Conservation (phyloP, 2,113 vertebrate species). For the Haliaeetus leucogaster region DNA sequence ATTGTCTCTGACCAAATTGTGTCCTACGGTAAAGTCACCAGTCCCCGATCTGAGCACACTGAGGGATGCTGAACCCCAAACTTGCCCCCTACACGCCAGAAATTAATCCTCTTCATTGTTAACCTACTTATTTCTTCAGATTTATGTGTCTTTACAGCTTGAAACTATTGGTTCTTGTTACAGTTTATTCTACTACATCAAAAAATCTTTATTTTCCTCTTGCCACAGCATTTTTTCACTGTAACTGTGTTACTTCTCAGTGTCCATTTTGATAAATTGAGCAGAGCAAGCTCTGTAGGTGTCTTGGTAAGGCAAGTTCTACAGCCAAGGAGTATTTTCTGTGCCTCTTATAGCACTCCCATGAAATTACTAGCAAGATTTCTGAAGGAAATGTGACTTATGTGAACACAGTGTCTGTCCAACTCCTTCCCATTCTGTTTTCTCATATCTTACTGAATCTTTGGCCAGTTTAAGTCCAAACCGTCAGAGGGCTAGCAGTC, state of each 20-base stretch:
- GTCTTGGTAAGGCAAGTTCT: background rate
- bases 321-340: background rate
- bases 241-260: background rate
- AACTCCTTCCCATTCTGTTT: background rate
- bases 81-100: background rate
- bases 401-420: background rate
- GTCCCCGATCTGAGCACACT: background rate
- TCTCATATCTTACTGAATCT: background rate
- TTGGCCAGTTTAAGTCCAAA: background rate
- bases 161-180: background rate
- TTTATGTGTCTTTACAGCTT: background rate
- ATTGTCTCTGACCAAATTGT: background rate
- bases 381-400: background rate
- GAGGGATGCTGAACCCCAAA: background rate
- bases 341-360: background rate
- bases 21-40: accelerated
- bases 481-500: background rate
- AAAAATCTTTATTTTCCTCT: background rate
- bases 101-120: background rate
- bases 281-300: background rate
- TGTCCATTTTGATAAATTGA: background rate
- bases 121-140: background rate
- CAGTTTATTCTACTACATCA: background rate
- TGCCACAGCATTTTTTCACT: background rate
- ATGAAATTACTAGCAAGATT: background rate